These are phyloP conservation scores for Ctenochaetus hawaiiensis DNA, from an alignment of 2,797 vertebrate species.

Conservation along the genomic window DNA sequence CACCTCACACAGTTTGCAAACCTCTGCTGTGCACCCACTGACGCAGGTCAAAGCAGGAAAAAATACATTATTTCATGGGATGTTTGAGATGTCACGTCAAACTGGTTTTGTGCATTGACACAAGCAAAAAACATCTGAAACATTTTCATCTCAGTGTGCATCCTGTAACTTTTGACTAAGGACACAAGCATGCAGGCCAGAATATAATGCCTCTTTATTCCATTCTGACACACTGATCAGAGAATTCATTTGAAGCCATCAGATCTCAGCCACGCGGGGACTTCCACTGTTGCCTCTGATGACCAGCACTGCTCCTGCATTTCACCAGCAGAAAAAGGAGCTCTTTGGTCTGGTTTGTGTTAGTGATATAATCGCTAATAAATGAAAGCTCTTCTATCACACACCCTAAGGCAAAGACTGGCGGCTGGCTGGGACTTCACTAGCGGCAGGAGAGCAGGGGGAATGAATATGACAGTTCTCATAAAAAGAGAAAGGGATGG, in stretches of 20 bases:
- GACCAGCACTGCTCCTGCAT: conserved; percentile 48
- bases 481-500: conserved; percentile 60
- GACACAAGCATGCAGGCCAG: neutral
- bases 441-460: conserved; percentile 57
- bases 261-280: conserved; percentile 33
- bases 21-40: neutral
- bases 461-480: conserved; percentile 68
- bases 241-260: conserved; percentile 48
- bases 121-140: neutral
- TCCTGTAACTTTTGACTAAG: conserved; percentile 22
- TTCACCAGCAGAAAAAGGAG: conserved; percentile 59
- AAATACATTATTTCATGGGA: neutral
- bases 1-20: neutral
- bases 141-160: conserved; percentile 17
- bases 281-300: conserved; percentile 49
- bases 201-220: conserved; percentile 19
- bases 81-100: conserved; percentile 27
- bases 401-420: conserved; percentile 61
- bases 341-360: conserved; percentile 77
- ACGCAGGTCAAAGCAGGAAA: neutral
- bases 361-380: conserved; percentile 72
- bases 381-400: conserved; percentile 77
- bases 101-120: neutral
- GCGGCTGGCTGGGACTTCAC: conserved; percentile 64
- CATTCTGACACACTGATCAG: conserved; percentile 43